phyloP scores from a whole-genome alignment of 2,113 vertebrate species.

The Cyprinodon tularosa region DNA sequence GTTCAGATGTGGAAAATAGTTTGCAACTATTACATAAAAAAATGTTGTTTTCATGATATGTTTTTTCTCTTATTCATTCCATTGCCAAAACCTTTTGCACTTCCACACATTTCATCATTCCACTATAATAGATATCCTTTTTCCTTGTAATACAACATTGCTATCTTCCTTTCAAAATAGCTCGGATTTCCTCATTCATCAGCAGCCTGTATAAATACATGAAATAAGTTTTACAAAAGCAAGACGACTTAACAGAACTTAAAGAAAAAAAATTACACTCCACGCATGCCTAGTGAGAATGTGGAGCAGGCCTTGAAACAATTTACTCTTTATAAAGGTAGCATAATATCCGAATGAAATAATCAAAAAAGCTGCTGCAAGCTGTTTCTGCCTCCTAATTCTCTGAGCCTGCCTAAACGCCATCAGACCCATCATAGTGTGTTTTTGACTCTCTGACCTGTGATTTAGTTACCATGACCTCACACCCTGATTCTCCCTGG shows the following conservation, averaged over 20 bases:
- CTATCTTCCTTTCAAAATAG: background rate
- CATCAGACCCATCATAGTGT: too few species aligned
- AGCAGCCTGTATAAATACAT: background rate
- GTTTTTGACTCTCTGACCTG: too few species aligned
- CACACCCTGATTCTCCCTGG: too few species aligned
- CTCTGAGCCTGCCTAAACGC: too few species aligned
- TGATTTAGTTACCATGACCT: too few species aligned
- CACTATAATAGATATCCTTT: background rate
- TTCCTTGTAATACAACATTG: background rate
- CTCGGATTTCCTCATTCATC: background rate
- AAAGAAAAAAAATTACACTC: rapidly evolving
- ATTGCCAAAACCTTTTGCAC: background rate
- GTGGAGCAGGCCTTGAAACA: background rate
- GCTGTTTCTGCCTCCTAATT: too few species aligned
- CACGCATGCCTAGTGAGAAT: background rate
- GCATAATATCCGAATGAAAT: background rate
- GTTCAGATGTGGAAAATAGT: background rate
- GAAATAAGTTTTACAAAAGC: background rate
- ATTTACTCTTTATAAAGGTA: background rate
- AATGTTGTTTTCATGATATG: background rate
- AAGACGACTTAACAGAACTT: background rate
- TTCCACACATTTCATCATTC: background rate
- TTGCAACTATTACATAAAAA: background rate
- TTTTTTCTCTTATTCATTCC: background rate
- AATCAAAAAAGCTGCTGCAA: too few species aligned